Conservation (phyloP, 92 coral and sea anemone genomes). For the Phenganax stokvisi region DNA sequence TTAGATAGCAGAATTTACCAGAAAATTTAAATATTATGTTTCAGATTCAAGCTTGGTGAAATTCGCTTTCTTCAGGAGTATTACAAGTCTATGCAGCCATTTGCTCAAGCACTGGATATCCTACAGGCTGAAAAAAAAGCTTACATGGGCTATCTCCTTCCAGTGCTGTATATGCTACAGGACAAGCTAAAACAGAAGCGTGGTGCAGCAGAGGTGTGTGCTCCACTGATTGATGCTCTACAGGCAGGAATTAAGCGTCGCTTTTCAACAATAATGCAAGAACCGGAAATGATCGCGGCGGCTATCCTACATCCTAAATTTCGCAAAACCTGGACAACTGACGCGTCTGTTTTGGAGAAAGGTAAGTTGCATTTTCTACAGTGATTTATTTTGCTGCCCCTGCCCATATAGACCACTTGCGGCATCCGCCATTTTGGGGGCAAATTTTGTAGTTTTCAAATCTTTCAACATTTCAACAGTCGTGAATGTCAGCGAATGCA, state of each 20-base stretch:
- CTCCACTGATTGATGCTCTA: conserved; percentile 27
- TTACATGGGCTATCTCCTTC: conserved; percentile 24
- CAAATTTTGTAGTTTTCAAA: conserved; percentile 1
- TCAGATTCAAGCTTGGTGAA: conserved; percentile 30
- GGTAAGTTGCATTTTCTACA: conserved; percentile 20
- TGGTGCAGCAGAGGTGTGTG: conserved; percentile 7
- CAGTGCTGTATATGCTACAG: conserved; percentile 29
- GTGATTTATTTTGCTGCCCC: conserved; percentile 10
- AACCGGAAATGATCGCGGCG: conserved; percentile 30
- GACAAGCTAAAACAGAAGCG: conserved; percentile 31
- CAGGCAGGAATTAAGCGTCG: conserved; percentile 27
- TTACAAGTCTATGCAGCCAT: conserved; percentile 29
- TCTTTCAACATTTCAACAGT: conserved; percentile 5
- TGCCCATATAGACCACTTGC: neutral
- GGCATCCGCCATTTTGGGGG: conserved; percentile 1
- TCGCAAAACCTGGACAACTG: conserved; percentile 27
- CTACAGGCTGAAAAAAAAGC: conserved; percentile 27
- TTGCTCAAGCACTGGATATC: conserved; percentile 30
- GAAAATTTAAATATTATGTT: neutral
- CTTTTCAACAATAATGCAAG: conserved; percentile 24
- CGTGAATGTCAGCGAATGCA: conserved; percentile 8
- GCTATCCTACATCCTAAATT: conserved; percentile 33
- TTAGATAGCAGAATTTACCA: neutral
- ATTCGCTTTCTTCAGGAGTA: conserved; percentile 29
- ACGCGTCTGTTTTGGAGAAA: conserved; percentile 30